Base-by-base conservation (phyloP, 2,797 vertebrate species). In the Enteromius unitaeniatus region DNA sequence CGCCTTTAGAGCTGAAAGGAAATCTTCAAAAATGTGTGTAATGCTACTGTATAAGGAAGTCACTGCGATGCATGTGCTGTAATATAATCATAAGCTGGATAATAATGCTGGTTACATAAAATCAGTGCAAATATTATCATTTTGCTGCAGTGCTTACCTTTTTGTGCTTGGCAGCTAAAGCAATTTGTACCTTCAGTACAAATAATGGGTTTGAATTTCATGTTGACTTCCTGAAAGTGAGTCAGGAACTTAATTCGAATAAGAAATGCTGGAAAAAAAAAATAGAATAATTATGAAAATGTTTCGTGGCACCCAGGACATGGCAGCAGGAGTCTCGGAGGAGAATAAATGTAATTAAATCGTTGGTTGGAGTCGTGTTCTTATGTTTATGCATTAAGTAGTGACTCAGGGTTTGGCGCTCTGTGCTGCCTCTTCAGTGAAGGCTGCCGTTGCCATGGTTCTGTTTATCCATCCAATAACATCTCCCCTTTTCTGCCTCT, bases 381-480 rank as follows among this genome's bases (percentile, higher is more conserved):
- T 83, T 15, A 51, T 31, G 65, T 34, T 78, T 28, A 64, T 26
- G 67, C 23, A 6, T 58, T 90, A 84, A 34, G 85, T 65, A 1
- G 58, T 83, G 82, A 86, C 82, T 81, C 78, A 73, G 47, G 73
- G n/a, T 75, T 77, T 70, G 65, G 74, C 51, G 7, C 65, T 34
- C 4, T 5, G n/a, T 6, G 3, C 75, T 23, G n/a, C 23, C 75
- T 84, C 40, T 69, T 73, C 78, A 72, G n/a, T 42, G 65, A 73
- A 81, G 85, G 64, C 85, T 78, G 91, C 78, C 79, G 93, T 95
- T 94, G 89, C 93, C 92, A 94, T 95, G 92, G 90, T 86, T 64
- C 72, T 76, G 60, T 85, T 74, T 74, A 80, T 72, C 62, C 68
- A 19, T 85, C 84, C 6, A 86, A 87, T 93, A 92, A 93, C 89